Evolutionary conservation across 2,888 invertebrate species (phyloP).

Genomic region (Chrysopilus asiliformis): DNA sequence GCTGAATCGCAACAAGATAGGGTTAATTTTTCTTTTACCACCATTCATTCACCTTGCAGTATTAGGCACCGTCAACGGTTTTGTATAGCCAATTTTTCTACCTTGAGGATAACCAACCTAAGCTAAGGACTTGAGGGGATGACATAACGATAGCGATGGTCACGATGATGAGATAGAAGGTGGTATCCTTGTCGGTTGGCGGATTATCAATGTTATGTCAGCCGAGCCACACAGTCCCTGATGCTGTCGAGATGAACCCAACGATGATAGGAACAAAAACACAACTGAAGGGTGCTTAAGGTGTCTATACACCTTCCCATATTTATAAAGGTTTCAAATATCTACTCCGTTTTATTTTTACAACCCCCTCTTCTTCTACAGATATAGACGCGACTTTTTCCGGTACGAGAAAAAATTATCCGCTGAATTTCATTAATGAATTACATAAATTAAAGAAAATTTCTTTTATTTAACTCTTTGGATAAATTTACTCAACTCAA

Average conservation of each 20-base stretch:
- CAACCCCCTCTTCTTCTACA: no score
- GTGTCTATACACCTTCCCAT: background rate
- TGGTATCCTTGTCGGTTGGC: slow-evolving; percentile 3
- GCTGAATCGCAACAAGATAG: slow-evolving; percentile 10
- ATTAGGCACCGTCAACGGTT: slow-evolving; percentile 3
- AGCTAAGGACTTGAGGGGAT: no score
- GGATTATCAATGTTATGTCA: slow-evolving; percentile 20
- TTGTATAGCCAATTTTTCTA: slow-evolving; percentile 1
- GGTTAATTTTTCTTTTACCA: slow-evolving; percentile 14
- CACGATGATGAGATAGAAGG: slow-evolving; percentile 2
- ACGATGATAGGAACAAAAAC: slow-evolving; percentile 2
- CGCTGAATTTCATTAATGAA: slow-evolving; percentile 16
- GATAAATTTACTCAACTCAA: slow-evolving; percentile 1
- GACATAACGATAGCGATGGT: no score
- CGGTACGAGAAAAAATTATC: slow-evolving; percentile 14
- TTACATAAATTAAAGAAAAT: slow-evolving; percentile 17
- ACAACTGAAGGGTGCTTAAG: slow-evolving; percentile 1
- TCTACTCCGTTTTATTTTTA: no score
- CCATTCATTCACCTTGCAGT: slow-evolving; percentile 4
- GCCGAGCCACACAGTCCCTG: slow-evolving; percentile 12
- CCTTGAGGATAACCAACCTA: no score
- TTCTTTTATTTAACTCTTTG: slow-evolving; percentile 8
- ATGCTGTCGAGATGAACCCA: slow-evolving; percentile 5
- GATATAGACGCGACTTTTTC: no score
- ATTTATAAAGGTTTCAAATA: no score